phyloP scores from a whole-genome alignment of 2,888 invertebrate species.

The Acanthococcus lagerstroemiae region DNA sequence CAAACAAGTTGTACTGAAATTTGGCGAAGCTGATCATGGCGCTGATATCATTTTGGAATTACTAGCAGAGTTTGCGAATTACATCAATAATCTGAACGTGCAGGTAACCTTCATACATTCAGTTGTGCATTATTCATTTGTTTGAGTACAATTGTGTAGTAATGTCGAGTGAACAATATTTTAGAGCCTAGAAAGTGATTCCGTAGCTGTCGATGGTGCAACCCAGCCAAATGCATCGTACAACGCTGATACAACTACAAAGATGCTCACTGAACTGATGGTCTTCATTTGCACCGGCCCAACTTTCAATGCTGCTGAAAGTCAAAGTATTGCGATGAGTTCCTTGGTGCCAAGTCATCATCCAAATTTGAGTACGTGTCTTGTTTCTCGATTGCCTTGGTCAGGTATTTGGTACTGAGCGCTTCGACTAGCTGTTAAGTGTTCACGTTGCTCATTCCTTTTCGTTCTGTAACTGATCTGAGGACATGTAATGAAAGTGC shows the following conservation, averaged over 20 bases:
- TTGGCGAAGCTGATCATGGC: constrained; percentile 3
- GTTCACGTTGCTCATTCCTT: too few relatives aligned
- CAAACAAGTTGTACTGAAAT: constrained; percentile 1
- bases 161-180: too few relatives aligned
- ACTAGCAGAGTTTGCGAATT: constrained; percentile 11
- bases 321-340: constrained; percentile 41
- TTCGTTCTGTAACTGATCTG: too few relatives aligned
- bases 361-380: constrained; percentile 52
- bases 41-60: constrained; percentile 16
- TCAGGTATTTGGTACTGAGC: too few relatives aligned
- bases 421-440: too few relatives aligned
- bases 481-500: too few relatives aligned
- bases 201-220: neutral
- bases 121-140: too few relatives aligned
- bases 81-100: constrained; percentile 8
- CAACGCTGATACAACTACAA: constrained; percentile 1
- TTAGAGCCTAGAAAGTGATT: neutral
- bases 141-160: too few relatives aligned
- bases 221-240: neutral
- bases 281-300: constrained; percentile 43
- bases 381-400: neutral
- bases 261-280: constrained; percentile 40
- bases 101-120: too few relatives aligned
- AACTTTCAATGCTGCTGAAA: constrained; percentile 36
- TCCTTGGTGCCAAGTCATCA: constrained; percentile 65